Evolutionary conservation across 2,888 invertebrate species (phyloP), one percentile per base, ranked within the genome.

Genomic region (Cryptocephalus primarius): DNA sequence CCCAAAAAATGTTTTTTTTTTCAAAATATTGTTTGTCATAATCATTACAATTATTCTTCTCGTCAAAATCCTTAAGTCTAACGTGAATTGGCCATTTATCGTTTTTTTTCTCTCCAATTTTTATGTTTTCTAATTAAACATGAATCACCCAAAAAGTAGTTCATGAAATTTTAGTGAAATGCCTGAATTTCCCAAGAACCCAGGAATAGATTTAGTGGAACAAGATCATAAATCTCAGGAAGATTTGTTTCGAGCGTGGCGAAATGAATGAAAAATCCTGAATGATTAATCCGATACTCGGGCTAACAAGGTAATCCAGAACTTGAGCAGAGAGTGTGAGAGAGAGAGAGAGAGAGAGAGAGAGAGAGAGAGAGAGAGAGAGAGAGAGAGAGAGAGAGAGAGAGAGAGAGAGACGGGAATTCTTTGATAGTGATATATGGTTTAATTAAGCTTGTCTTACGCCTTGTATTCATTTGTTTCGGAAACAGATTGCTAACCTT

Each of bases 371-470:
- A 36, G 36, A 2, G 11, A 11, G 36, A 2, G 36, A 36, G 36
- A 11, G 12, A 36, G 36, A 36, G 36, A 11, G 11, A 11, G 36
- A 11, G 12, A 36, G 6, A 36, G 36, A 2, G 11, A 11, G 36
- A 2, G 36, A 36, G 36, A 11, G 12, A 36, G 36, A 36, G 36
- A 11, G 11, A 11, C n/a, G 36, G 31, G 13, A 9, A 36, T 32
- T 4, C 9, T 51, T 63, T 64, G 64, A 66, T 64, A 58, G 65
- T 68, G 69, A 69, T 68, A 61, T 68, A 68, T 68, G 61, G 66
- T 66, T 68, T 68, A 69, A 69, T 69, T 69, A 67, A 69, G 62
- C 65, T 67, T 67, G 69, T 69, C 68, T 67, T 67, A 66, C 64
- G 64, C 66, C 61, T 63, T 69, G 69, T 69, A 67, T 68, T 68